Evolutionary conservation across 2,888 invertebrate genomes (phyloP).

Genomic region (Agrochola lota): DNA sequence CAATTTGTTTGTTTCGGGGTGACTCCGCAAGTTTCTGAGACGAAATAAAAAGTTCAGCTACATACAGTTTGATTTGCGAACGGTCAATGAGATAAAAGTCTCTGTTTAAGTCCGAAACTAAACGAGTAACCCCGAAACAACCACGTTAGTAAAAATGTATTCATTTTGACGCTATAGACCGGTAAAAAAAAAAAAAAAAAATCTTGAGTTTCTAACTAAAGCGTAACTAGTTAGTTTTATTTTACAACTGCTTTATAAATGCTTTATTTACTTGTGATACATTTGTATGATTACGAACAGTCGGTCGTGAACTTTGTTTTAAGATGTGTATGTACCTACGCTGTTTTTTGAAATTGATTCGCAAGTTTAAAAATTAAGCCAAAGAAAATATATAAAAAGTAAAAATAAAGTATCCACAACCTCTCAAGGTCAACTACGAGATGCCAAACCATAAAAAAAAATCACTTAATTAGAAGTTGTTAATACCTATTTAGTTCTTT

Average conservation of each 20-base stretch:
- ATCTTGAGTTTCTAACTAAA: background rate
- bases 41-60: background rate
- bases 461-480: background rate
- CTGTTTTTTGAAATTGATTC: slow-evolving; percentile 62
- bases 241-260: slow-evolving; percentile 47
- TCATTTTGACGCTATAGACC: background rate
- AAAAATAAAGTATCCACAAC: no score
- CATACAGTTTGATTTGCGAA: background rate
- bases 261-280: slow-evolving; percentile 71
- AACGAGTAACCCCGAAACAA: background rate
- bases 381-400: slow-evolving; percentile 79
- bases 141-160: background rate
- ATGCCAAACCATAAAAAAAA: no score
- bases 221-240: slow-evolving; percentile 61
- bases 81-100: background rate
- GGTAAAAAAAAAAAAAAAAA: no score
- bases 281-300: slow-evolving; percentile 47
- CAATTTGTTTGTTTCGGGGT: background rate
- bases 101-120: background rate
- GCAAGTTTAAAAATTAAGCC: slow-evolving; percentile 75
- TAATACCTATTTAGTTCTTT: background rate
- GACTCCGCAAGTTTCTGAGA: background rate
- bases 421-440: no score
- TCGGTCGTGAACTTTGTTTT: slow-evolving; percentile 41
- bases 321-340: slow-evolving; percentile 47